Conservation (phyloP, 2,797 vertebrate genomes). For the Rhinogobio ventralis region DNA sequence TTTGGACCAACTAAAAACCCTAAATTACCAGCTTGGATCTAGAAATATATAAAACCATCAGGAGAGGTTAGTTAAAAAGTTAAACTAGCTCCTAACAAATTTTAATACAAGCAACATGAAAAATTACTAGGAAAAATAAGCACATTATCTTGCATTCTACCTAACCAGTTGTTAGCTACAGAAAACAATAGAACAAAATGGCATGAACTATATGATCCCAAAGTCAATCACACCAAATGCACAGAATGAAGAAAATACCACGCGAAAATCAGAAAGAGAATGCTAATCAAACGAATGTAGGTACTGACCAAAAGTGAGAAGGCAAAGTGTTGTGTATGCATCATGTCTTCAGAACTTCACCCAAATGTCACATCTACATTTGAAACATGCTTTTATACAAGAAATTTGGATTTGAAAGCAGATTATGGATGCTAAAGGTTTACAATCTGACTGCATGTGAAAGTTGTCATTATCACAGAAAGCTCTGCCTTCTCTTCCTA, state of each 20-base stretch:
- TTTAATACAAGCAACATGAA: background rate
- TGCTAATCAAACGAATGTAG: background rate
- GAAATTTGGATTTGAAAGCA: background rate
- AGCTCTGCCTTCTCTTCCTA: conserved; percentile 18
- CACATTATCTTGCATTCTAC: background rate
- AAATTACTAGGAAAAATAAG: background rate
- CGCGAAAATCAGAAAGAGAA: background rate
- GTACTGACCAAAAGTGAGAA: background rate
- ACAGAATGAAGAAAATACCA: background rate
- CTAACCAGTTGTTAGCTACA: background rate
- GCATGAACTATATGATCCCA: background rate
- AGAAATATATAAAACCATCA: background rate
- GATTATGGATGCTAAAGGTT: background rate
- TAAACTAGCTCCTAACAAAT: background rate
- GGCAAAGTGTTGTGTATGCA: background rate
- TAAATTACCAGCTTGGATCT: background rate
- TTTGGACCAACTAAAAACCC: background rate
- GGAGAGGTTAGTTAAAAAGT: background rate
- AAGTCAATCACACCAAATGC: background rate
- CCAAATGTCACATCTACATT: background rate
- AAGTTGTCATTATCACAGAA: conserved; percentile 20
- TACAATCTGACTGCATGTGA: background rate
- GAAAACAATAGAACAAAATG: background rate
- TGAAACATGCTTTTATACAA: background rate
- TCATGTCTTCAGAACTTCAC: background rate